Percentiles rank a stretch among this genome's conserved stretches.
Evolutionary conservation across 2,888 invertebrate species (phyloP).

Genomic region (Dasypolia templi): DNA sequence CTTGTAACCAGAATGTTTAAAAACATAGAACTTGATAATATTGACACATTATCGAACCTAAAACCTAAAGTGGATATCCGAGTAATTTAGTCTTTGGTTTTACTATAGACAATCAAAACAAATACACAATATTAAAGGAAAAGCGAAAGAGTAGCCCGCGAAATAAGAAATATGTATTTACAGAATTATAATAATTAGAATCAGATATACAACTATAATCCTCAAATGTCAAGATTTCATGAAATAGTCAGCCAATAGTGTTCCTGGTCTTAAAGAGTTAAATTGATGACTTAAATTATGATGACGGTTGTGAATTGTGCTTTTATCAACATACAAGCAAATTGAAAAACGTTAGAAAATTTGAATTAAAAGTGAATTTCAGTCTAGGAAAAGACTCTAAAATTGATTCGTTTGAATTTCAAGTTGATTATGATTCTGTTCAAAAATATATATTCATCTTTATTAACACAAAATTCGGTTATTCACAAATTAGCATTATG

Average conservation of each 20-base stretch:
- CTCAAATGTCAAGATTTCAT: no score
- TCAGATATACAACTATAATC: no score
- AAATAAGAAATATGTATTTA: no score
- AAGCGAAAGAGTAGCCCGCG: background rate
- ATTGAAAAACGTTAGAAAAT: no score
- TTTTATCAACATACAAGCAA: no score
- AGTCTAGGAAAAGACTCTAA: background rate
- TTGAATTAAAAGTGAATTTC: no score
- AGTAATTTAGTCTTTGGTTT: background rate
- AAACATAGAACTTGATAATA: background rate
- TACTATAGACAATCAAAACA: background rate
- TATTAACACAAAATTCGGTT: constrained; percentile 30
- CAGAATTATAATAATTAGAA: no score
- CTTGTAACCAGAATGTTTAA: background rate
- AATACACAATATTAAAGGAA: background rate
- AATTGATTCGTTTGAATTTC: background rate
- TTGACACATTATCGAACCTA: background rate
- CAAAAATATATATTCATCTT: background rate
- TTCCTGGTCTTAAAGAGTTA: no score
- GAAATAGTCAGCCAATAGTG: no score
- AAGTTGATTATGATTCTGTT: background rate
- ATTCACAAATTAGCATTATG: constrained; percentile 30
- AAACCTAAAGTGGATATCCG: background rate
- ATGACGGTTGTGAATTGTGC: no score
- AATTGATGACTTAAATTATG: no score